Evolutionary conservation across 2,113 vertebrate genomes (phyloP), one percentile per base, ranked within the genome.

Genomic region (Zeus faber): DNA sequence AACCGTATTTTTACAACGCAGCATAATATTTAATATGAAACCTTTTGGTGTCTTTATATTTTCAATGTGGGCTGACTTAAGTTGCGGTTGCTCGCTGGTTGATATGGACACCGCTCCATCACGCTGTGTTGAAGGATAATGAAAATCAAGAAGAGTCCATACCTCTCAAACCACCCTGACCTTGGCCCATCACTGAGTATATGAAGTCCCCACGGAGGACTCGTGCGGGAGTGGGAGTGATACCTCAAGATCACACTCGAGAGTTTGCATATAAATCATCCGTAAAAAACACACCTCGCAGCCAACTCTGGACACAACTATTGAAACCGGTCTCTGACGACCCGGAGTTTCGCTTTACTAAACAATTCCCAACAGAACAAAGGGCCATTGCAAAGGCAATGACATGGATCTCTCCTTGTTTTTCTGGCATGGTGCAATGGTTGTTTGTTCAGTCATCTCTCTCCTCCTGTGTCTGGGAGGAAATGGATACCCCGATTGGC

Each of bases 191-290:
- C 40, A 26, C 31, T 62, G 48, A 46, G 57, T 31, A 66, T 58
- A 52, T 60, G 46, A 55, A 25, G 63, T 1, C 14, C 23, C 52
- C 6, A 17, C 20, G 21, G 43, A 53, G 21, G 31, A 54, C 49
- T 74, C 23, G 64, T 29, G 57, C 47, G 58, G 39, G 25, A 62
- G 29, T 60, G 3, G 43, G 57, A 31, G 39, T 67, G 56, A 71
- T 56, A 13, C 48, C 9, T n/a, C n/a, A n/a, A 37, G 44, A 73
- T 67, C 62, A 46, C 56, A 55, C 25, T 50, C 45, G 21, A 46
- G 49, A n/a, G 3, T 47, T 61, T 62, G 40, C 21, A 21, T 17
- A 65, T 70, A 70, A 73, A 83, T 74, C 66, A 73, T 24, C 3
- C 9, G 49, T 1, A 4, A 58, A 49, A 5, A 77, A 45, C n/a